Evolutionary conservation across 1,140 invertebrate species (phyloP).

Genomic region (Bombyx mandarina): DNA sequence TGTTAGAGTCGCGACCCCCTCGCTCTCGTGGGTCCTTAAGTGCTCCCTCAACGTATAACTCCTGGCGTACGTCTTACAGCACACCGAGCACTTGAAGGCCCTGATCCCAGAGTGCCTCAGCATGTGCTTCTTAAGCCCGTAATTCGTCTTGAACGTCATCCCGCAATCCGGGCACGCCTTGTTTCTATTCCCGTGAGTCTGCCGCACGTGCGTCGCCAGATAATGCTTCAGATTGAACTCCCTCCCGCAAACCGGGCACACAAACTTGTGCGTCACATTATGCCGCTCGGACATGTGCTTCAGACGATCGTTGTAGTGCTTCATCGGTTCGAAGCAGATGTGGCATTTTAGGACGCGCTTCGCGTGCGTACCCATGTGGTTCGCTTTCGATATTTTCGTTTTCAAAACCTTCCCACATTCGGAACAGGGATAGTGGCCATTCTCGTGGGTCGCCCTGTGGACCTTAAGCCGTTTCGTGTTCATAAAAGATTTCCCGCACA

Average conservation of each 20-base stretch:
- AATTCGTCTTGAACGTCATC: slow-evolving; percentile 57
- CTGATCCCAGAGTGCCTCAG: slow-evolving; percentile 42
- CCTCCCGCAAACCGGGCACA: slow-evolving; percentile 40
- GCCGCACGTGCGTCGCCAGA: slow-evolving; percentile 51
- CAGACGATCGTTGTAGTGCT: slow-evolving; percentile 56
- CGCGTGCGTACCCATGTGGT: slow-evolving; percentile 52
- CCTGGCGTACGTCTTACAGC: slow-evolving; percentile 41
- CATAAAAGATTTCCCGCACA: slow-evolving; percentile 54
- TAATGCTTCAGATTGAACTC: slow-evolving; percentile 60
- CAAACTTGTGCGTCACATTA: slow-evolving; percentile 50
- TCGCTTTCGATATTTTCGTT: slow-evolving; percentile 45
- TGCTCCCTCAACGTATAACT: slow-evolving; percentile 49
- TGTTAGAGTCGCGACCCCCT: background rate
- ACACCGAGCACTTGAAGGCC: slow-evolving; percentile 35
- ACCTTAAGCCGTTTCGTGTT: slow-evolving; percentile 53
- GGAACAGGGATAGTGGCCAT: slow-evolving; percentile 36
- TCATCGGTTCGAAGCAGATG: slow-evolving; percentile 57
- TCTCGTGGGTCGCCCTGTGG: slow-evolving; percentile 48
- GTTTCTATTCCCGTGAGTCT: slow-evolving; percentile 53
- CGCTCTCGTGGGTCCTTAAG: slow-evolving; percentile 35
- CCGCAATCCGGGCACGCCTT: slow-evolving; percentile 51
- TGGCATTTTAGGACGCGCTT: slow-evolving; percentile 50
- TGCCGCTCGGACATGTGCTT: slow-evolving; percentile 59
- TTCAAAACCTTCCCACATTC: slow-evolving; percentile 50
- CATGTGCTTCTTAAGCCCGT: slow-evolving; percentile 58